phyloP scores from a whole-genome alignment of 2,113 vertebrate species.

The Tringa solitaria region DNA sequence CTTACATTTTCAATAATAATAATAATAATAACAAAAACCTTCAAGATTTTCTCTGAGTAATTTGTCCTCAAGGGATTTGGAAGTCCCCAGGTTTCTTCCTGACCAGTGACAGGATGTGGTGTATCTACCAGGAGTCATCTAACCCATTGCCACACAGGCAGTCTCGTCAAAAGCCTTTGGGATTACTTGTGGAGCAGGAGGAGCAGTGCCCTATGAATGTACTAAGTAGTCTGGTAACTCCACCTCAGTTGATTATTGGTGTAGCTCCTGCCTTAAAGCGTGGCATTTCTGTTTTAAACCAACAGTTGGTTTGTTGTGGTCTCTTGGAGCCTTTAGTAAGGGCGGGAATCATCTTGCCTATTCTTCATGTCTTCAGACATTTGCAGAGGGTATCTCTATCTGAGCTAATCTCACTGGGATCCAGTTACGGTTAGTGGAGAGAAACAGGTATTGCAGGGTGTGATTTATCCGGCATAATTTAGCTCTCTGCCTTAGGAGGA shows the following conservation, averaged over 20 bases:
- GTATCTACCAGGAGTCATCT: neutral
- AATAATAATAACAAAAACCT: neutral
- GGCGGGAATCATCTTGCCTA: neutral
- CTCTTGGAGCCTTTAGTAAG: neutral
- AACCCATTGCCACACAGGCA: neutral
- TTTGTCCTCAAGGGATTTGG: neutral
- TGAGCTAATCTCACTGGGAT: neutral
- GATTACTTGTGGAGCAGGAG: neutral
- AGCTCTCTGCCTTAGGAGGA: neutral
- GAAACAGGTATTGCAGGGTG: neutral
- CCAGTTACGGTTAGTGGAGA: neutral
- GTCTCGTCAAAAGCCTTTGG: neutral
- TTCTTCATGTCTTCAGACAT: neutral
- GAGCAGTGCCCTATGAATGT: neutral
- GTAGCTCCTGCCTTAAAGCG: neutral
- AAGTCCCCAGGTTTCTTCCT: constrained; percentile 19
- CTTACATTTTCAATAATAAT: neutral
- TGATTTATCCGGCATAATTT: neutral
- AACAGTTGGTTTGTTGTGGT: neutral
- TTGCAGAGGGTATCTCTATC: neutral
- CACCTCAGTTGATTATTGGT: neutral
- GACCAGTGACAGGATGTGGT: constrained; percentile 23
- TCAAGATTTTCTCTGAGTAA: constrained; percentile 32
- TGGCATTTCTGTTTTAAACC: neutral
- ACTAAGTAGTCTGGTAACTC: neutral